These are phyloP conservation scores for Mythimna lalbum DNA, from an alignment of 2,888 invertebrate genomes.

Conservation along the genomic window DNA sequence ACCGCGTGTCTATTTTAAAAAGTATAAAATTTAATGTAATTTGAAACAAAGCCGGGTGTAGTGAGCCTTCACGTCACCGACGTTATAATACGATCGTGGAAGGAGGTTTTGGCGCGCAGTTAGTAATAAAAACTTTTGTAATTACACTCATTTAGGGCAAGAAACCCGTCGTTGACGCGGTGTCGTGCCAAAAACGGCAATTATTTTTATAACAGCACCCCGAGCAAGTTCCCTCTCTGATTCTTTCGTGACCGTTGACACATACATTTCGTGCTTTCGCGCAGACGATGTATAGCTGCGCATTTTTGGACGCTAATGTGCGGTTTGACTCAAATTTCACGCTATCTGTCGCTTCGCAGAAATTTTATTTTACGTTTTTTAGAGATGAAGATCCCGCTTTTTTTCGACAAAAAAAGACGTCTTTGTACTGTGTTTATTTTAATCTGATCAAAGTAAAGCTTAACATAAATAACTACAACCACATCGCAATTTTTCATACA, in stretches of 20 bases:
- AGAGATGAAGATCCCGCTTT: neutral
- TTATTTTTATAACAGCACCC: slow-evolving; percentile 84
- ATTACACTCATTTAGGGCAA: slow-evolving; percentile 89
- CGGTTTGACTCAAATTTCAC: slow-evolving; percentile 33
- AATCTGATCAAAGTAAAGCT: slow-evolving; percentile 10
- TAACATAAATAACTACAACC: slow-evolving; percentile 2
- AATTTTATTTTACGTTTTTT: slow-evolving; percentile 23
- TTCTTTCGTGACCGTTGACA: slow-evolving; percentile 65
- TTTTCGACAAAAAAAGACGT: slow-evolving; percentile 2
- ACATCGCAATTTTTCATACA: neutral
- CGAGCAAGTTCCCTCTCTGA: slow-evolving; percentile 68
- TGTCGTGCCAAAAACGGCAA: slow-evolving; percentile 88
- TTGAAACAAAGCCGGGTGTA: slow-evolving; percentile 69
- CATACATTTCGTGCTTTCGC: slow-evolving; percentile 55
- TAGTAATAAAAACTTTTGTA: slow-evolving; percentile 90
- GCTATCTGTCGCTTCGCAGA: slow-evolving; percentile 7
- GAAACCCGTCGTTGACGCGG: slow-evolving; percentile 85
- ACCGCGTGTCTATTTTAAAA: slow-evolving; percentile 51
- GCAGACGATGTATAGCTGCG: slow-evolving; percentile 29
- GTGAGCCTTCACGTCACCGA: slow-evolving; percentile 69
- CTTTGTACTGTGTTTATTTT: neutral
- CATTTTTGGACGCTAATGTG: slow-evolving; percentile 49
- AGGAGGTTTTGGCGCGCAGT: slow-evolving; percentile 86
- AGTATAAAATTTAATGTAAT: slow-evolving; percentile 70
- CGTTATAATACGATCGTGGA: slow-evolving; percentile 76